Evolutionary conservation across 2,113 vertebrate species (phyloP).

Genomic region (Chroicocephalus ridibundus): DNA sequence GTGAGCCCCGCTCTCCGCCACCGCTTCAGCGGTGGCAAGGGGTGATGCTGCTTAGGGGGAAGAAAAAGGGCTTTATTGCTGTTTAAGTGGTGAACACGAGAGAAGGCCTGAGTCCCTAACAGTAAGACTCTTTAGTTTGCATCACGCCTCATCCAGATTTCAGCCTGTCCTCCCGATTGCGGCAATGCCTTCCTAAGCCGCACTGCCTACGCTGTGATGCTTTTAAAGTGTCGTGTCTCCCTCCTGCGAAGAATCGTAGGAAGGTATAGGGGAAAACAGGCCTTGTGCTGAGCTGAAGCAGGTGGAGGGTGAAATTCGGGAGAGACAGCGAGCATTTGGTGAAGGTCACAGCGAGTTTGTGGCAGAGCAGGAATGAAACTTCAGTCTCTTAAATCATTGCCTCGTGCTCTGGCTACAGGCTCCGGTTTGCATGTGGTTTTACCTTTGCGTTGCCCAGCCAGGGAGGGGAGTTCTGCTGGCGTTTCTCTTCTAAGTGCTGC

Average conservation of each 20-base stretch:
- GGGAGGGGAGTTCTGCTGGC: too few relatives aligned
- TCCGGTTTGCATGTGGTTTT: background rate
- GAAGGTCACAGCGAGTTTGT: background rate
- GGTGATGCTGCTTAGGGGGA: background rate
- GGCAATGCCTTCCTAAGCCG: background rate
- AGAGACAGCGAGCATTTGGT: background rate
- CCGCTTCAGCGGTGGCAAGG: background rate
- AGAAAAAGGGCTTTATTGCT: background rate
- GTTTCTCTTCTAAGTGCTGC: background rate
- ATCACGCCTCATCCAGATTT: background rate
- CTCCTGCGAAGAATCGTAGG: background rate
- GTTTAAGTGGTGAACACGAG: background rate
- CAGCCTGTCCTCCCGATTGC: accelerated
- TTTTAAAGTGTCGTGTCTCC: background rate
- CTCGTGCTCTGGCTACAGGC: background rate
- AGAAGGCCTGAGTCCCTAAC: background rate
- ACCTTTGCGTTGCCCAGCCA: background rate
- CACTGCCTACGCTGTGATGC: accelerated
- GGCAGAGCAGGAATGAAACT: background rate
- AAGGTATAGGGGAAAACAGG: accelerated
- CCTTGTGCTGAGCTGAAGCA: background rate
- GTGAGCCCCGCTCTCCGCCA: background rate
- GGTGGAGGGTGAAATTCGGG: background rate
- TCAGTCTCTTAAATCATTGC: background rate
- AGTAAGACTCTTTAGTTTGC: background rate